These are phyloP conservation scores for Prorops nasuta DNA, from an alignment of 1,140 invertebrate genomes.

Conservation along the genomic window DNA sequence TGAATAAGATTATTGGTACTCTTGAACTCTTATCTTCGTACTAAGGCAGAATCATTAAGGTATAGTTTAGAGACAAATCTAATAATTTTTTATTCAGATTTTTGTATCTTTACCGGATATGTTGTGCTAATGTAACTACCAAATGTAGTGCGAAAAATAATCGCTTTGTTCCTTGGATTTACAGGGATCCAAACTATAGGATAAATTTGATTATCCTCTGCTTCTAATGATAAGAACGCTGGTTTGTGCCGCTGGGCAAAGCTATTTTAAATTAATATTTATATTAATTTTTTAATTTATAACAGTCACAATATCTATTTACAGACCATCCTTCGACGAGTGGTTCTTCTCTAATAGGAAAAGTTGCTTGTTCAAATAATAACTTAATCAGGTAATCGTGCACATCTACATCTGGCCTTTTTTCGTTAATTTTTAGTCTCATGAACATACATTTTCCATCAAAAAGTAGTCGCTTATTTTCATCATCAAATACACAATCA, in stretches of 20 bases:
- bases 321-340: conserved; percentile 45
- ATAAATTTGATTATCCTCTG: conserved; percentile 34
- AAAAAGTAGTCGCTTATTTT: conserved; percentile 36
- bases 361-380: conserved; percentile 37
- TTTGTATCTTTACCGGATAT: conserved; percentile 37
- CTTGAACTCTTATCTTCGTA: conserved; percentile 45
- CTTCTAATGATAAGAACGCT: conserved; percentile 29
- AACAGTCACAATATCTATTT: no score
- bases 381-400: conserved; percentile 40
- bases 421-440: conserved; percentile 36
- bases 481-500: conserved; percentile 34
- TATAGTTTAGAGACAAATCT: conserved; percentile 15
- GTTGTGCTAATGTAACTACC: conserved; percentile 40
- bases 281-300: conserved; percentile 9
- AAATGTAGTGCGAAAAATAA: conserved; percentile 42
- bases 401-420: conserved; percentile 32
- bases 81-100: not conserved
- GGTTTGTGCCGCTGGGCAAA: conserved; percentile 43
- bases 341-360: conserved; percentile 26
- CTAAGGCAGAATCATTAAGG: no score
- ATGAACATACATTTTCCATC: conserved; percentile 49
- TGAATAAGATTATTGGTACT: conserved; percentile 48
- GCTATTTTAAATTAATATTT: conserved; percentile 18
- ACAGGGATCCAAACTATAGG: conserved; percentile 45
- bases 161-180: conserved; percentile 46